Base-by-base conservation (phyloP, 2,113 vertebrate species). In the Prionailurus viverrinus region DNA sequence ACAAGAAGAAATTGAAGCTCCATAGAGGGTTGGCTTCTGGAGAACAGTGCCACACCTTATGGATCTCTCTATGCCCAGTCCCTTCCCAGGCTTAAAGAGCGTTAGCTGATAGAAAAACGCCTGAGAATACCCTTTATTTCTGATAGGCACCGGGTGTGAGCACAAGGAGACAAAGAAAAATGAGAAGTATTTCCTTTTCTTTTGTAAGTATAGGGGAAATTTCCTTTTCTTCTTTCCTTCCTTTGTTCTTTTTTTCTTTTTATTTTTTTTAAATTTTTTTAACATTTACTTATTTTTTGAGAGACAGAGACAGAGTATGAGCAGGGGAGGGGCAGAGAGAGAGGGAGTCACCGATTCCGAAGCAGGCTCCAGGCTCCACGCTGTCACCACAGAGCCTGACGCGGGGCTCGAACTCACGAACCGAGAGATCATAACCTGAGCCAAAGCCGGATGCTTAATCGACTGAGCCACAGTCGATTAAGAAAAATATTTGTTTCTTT, bases 121-220 rank as follows among this genome's bases (percentile, higher is more conserved):
- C 48, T 66, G 69, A 65, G 39, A 87, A 89, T 74, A 66, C 0
- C 11, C 6, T 63, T 89, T 79, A 73, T 58, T 73, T 93, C 45
- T 92, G 21, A 93, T 61, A 95, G 36, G 25, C 19, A 93, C 18
- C 23, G n/a, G 48, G 10, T 73, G 25, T 93, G 36, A 66, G 1
- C 31, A 86, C 51, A 85, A 11, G 31, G n/a, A 90, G 27, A 33
- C 16, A 93, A 80, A 94, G 48, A 89, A 73, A 90, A 93, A 80
- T 84, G 58, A 23, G 9, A 19, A 85, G 41, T 12, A 25, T 84
- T 95, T 89, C 14, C 1, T 76, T 91, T 78, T 83, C 8, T 61
- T 61, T 55, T 55, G 48, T 65, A 71, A 92, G 61, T 83, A n/a
- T n/a, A 33, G 23, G 9, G 3, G 31, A 82, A 88, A 0, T 87